Conservation (phyloP, 2,113 vertebrate species). For the Irena cyanogastra region DNA sequence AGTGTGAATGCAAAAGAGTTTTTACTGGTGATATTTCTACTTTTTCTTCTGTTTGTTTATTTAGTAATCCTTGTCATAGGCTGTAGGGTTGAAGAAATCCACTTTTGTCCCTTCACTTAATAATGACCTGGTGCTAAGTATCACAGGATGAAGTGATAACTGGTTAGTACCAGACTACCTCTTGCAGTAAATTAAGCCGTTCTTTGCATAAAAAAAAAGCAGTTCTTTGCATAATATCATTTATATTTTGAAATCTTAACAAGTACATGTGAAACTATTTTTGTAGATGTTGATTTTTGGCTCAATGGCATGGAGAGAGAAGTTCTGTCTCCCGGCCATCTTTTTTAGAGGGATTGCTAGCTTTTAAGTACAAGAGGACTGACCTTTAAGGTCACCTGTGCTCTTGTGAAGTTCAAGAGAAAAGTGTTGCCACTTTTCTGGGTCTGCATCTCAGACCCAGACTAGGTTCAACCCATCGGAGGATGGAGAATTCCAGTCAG, state of each 20-base stretch:
- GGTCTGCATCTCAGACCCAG: neutral
- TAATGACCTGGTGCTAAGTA: neutral
- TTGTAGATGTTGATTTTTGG: neutral
- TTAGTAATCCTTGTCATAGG: neutral
- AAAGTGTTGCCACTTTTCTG: neutral
- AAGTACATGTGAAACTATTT: neutral
- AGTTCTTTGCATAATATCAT: neutral
- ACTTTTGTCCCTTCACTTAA: neutral
- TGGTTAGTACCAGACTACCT: neutral
- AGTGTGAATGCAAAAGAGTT: neutral
- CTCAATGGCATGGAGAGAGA: neutral
- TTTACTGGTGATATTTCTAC: neutral
- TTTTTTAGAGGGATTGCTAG: neutral
- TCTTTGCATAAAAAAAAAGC: neutral
- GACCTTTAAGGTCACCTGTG: neutral
- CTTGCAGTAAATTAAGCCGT: neutral
- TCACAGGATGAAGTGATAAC: neutral
- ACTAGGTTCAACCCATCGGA: neutral
- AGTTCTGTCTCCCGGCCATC: accelerated
- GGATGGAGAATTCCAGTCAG: neutral
- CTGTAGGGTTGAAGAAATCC: neutral
- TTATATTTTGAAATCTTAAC: neutral
- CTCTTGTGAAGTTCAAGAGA: neutral
- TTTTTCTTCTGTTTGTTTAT: neutral
- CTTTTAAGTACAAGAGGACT: neutral